Conservation (phyloP, 2,113 vertebrate species). For the Anhinga rufa region DNA sequence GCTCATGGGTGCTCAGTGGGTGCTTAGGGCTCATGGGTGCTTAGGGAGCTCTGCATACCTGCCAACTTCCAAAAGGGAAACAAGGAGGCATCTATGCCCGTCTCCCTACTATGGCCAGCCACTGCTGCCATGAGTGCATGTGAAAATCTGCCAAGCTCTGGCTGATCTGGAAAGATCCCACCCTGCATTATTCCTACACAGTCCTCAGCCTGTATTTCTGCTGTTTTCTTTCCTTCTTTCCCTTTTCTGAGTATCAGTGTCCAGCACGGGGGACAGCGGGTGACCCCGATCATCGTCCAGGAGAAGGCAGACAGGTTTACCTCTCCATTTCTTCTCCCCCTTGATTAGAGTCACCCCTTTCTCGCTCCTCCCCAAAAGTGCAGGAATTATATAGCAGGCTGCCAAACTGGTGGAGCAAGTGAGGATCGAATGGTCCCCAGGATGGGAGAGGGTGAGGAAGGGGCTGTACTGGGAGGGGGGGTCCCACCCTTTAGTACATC, state of each 20-base stretch:
- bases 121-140: not conserved
- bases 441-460: not conserved
- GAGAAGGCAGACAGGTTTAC: not conserved
- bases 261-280: not conserved
- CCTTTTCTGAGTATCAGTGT: not conserved
- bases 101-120: not conserved
- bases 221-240: not conserved
- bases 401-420: not conserved
- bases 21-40: rapidly evolving
- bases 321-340: not conserved
- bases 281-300: not conserved
- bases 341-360: not conserved
- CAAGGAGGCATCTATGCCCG: not conserved
- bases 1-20: not conserved
- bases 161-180: not conserved
- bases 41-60: not conserved
- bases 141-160: not conserved
- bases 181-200: not conserved
- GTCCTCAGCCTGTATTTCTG: not conserved
- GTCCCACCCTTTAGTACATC: not conserved
- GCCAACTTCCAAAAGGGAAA: not conserved
- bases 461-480: not conserved
- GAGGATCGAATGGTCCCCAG: not conserved
- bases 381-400: not conserved
- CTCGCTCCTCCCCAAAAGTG: rapidly evolving